Base-by-base conservation (phyloP, 2,888 invertebrate genomes). In the Noctua pronuba region DNA sequence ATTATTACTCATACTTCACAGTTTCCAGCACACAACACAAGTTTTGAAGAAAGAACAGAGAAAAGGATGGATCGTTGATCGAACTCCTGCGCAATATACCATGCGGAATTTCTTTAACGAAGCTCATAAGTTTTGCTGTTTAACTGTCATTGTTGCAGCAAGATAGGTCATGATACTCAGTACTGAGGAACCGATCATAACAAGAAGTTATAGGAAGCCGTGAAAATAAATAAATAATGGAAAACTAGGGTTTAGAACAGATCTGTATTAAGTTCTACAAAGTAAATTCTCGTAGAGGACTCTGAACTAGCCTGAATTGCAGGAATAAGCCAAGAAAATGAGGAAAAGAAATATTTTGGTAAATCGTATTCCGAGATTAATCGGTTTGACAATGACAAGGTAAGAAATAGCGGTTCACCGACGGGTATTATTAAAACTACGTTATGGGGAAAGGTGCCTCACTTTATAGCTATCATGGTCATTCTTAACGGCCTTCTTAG, bases 1-100 rank as follows among this genome's bases (percentile, higher is more conserved):
- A 83, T 75, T 82, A 83, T 88, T 85, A 79, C 73, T 84, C 84
- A 84, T 79, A 75, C 65, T 71, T 84, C 58, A 82, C 79, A 75
- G 77, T 83, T 77, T 83, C 85, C 72, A 77, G 72, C 44, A 73
- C 60, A 74, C 21, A 68, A 72, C 44, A 74, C 62, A 72, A 31
- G 35, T 62, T 69, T 69, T 52, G 28, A 58, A 55, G 28, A 55
- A 58, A 80, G 44, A 73, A 84, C 35, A 73, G 11, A 13, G 35
- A 64, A 76, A 46, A 11, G 31, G 18, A 64, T 64, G 5, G 60
- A 66, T 10, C n/a, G 28, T 18, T 16, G 16, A 2, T 24, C 6
- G 13, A 18, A 52, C 49, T 52, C 16, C 74, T 52, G 55, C 35
- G 16, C 52, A 35, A n/a, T 52, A 52, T 52, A 52, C 1, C 52